Conservation (phyloP, 2,113 vertebrate genomes). For the Sylvietta virens region DNA sequence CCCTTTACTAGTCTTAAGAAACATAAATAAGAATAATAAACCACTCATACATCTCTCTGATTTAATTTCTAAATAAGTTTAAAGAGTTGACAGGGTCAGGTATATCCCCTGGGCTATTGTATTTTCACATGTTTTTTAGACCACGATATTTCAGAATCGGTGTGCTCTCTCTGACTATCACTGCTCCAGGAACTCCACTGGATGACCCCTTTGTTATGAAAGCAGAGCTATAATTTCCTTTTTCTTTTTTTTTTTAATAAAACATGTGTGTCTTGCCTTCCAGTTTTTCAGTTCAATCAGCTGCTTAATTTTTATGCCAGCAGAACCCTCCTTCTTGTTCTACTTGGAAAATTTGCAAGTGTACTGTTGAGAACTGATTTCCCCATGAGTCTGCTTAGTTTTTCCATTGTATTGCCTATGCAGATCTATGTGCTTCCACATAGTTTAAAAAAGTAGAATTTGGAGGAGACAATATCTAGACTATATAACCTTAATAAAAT, state of each 20-base stretch:
- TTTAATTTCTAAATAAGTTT: background rate
- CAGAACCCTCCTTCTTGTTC: background rate
- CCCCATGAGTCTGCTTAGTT: background rate
- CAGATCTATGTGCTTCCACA: background rate
- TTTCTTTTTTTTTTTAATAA: background rate
- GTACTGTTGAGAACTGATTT: background rate
- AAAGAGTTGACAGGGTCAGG: background rate
- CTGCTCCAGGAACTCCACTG: background rate
- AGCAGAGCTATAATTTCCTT: background rate
- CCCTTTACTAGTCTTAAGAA: background rate
- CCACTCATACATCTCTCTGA: background rate
- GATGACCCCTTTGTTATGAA: background rate
- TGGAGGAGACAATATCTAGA: background rate
- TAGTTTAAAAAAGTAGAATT: background rate
- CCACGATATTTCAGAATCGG: background rate
- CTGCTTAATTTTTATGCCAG: background rate
- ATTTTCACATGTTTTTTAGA: background rate
- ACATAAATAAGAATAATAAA: background rate
- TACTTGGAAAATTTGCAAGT: background rate
- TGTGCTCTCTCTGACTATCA: background rate
- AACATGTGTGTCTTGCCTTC: background rate
- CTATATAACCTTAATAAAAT: background rate
- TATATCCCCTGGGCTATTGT: background rate
- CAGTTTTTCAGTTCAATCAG: background rate
- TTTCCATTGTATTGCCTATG: background rate